phyloP scores from a whole-genome alignment of 2,113 vertebrate species.

The Rhinolophus sinicus region DNA sequence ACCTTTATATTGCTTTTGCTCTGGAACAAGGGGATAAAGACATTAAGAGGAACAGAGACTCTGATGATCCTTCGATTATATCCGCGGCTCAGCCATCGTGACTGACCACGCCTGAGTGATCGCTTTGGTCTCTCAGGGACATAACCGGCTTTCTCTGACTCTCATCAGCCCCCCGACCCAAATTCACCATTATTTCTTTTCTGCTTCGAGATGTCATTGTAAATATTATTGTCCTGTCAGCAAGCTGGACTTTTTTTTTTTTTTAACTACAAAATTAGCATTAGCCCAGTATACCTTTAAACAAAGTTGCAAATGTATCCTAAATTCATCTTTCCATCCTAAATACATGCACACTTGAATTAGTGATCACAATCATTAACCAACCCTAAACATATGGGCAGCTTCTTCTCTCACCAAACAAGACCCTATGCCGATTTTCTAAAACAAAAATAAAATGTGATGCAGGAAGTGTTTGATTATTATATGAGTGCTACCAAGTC shows the following conservation, averaged over 20 bases:
- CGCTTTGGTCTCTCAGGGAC: neutral
- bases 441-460: constrained; percentile 39
- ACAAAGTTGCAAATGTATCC: neutral
- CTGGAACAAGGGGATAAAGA: neutral
- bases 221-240: neutral
- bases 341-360: neutral
- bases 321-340: neutral
- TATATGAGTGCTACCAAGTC: neutral
- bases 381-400: neutral
- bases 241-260: neutral
- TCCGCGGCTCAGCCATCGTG: neutral
- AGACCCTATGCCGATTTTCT: neutral
- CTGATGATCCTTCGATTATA: neutral
- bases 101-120: neutral
- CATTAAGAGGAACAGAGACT: no score
- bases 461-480: neutral
- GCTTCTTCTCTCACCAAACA: neutral
- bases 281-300: neutral
- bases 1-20: accelerated
- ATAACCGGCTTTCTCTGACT: neutral
- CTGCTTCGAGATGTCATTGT: neutral
- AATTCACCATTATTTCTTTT: neutral
- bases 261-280: neutral
- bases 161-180: accelerated
- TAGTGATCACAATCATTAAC: neutral